A percentile compares a stretch with the other conserved stretches of the same genome.
phyloP scores from a whole-genome alignment of 2,888 invertebrate species.

The Busseola fusca region DNA sequence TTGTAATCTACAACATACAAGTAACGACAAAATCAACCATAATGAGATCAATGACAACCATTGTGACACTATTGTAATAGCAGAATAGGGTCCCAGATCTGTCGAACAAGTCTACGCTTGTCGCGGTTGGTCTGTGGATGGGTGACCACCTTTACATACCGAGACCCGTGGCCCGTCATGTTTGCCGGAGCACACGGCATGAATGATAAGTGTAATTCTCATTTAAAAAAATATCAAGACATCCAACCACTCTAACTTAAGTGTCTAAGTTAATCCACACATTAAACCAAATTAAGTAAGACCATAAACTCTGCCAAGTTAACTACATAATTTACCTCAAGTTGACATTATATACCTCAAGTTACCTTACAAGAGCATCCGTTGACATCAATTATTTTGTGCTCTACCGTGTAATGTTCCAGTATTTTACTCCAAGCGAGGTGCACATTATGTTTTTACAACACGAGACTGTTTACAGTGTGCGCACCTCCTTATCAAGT shows the following conservation, averaged over 20 bases:
- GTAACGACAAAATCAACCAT: too few species aligned
- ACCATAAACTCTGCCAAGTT: slow-evolving; percentile 20
- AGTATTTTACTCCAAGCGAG: slow-evolving; percentile 40
- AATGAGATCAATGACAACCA: too few species aligned
- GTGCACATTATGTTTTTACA: slow-evolving; percentile 50
- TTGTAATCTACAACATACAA: too few species aligned
- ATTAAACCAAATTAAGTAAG: slow-evolving; percentile 34
- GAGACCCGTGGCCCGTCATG: too few species aligned
- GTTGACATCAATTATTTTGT: slow-evolving; percentile 58
- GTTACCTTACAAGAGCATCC: slow-evolving; percentile 54
- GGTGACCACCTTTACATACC: too few species aligned
- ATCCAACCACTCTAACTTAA: background rate
- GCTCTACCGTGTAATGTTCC: slow-evolving; percentile 28
- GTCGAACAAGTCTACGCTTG: too few species aligned
- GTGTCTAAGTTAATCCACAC: background rate
- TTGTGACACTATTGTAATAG: too few species aligned
- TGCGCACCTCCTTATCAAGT: slow-evolving; percentile 64
- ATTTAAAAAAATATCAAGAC: background rate
- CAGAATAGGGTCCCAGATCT: too few species aligned
- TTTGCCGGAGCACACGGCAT: too few species aligned
- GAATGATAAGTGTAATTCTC: background rate
- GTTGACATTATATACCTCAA: slow-evolving; percentile 34
- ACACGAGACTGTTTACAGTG: slow-evolving; percentile 52
- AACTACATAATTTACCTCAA: slow-evolving; percentile 16
- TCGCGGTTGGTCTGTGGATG: too few species aligned